A percentile compares a stretch with the other conserved stretches of the same genome.
Evolutionary conservation across 1,140 invertebrate species (phyloP).

Genomic region (Pararge aegeria): DNA sequence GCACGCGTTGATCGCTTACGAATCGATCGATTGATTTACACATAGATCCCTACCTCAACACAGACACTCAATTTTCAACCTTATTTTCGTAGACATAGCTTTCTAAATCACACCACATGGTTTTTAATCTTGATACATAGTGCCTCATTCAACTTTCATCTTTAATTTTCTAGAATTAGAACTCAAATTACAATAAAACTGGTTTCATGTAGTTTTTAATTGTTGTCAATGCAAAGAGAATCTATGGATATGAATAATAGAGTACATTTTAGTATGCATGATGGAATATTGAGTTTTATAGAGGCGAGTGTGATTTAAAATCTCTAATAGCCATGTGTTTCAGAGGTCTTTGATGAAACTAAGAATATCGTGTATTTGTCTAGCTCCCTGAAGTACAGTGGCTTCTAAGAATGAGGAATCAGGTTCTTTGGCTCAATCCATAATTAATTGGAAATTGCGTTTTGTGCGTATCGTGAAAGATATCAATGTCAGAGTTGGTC

Average conservation of each 20-base stretch:
- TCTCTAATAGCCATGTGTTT: slow-evolving; percentile 36
- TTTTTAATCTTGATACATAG: background rate
- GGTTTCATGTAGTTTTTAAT: background rate
- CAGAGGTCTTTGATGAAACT: slow-evolving; percentile 28
- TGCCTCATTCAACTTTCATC: background rate
- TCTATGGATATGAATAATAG: background rate
- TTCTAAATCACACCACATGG: slow-evolving; percentile 21
- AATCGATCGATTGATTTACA: slow-evolving; percentile 74
- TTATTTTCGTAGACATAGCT: slow-evolving; percentile 6
- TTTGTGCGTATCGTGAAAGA: too few species aligned
- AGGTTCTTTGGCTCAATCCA: too few species aligned
- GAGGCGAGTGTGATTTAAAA: slow-evolving; percentile 32
- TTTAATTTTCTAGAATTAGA: background rate
- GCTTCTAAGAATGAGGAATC: too few species aligned
- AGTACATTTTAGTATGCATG: slow-evolving; percentile 15
- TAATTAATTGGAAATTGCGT: too few species aligned
- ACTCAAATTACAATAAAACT: background rate
- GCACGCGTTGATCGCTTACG: slow-evolving; percentile 51
- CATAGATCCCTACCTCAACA: slow-evolving; percentile 36
- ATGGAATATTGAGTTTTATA: slow-evolving; percentile 15
- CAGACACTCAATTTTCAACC: slow-evolving; percentile 14
- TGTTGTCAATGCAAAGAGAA: background rate
- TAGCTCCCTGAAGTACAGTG: too few species aligned
- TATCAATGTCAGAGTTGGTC: too few species aligned
- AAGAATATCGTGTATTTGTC: too few species aligned